These are phyloP conservation scores for Chrysolina haemoptera DNA, from an alignment of 2,888 invertebrate species.

Conservation along the genomic window DNA sequence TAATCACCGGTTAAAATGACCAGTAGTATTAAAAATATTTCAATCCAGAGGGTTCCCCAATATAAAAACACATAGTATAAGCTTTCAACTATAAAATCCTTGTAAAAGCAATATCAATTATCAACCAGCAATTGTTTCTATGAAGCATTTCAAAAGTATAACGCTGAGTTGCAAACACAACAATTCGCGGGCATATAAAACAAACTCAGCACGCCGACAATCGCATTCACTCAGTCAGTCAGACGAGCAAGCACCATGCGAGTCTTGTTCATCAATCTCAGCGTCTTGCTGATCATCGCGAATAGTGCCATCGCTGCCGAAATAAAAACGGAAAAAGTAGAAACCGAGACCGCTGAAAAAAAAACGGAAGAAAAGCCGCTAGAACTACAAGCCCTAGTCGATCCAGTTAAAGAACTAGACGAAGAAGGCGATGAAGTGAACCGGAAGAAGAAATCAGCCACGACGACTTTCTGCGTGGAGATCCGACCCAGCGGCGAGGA, in stretches of 20 bases:
- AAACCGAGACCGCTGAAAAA: slow-evolving; percentile 13
- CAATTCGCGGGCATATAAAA: slow-evolving; percentile 31
- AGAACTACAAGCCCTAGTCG: slow-evolving; percentile 34
- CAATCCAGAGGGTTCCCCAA: neutral
- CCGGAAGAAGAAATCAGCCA: slow-evolving; percentile 66
- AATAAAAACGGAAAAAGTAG: slow-evolving; percentile 4
- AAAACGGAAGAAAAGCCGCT: slow-evolving; percentile 23
- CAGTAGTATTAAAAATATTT: no score
- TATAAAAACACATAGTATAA: neutral
- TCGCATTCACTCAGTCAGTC: slow-evolving; percentile 26
- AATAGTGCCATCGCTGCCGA: slow-evolving; percentile 25
- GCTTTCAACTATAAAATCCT: neutral
- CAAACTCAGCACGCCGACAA: slow-evolving; percentile 14
- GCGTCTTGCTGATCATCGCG: slow-evolving; percentile 23
- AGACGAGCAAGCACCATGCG: slow-evolving; percentile 33
- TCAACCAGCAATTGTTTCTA: neutral
- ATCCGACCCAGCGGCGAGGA: slow-evolving; percentile 66
- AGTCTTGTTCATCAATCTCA: slow-evolving; percentile 28
- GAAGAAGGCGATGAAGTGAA: slow-evolving; percentile 56
- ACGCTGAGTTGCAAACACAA: slow-evolving; percentile 37
- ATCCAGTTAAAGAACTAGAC: slow-evolving; percentile 22
- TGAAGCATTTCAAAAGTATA: slow-evolving; percentile 23
- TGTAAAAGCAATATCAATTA: slow-evolving; percentile 1
- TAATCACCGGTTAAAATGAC: no score
- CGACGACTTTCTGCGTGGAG: slow-evolving; percentile 71